Evolutionary conservation across 2,113 vertebrate species (phyloP).

Genomic region (Triplophysa rosa): DNA sequence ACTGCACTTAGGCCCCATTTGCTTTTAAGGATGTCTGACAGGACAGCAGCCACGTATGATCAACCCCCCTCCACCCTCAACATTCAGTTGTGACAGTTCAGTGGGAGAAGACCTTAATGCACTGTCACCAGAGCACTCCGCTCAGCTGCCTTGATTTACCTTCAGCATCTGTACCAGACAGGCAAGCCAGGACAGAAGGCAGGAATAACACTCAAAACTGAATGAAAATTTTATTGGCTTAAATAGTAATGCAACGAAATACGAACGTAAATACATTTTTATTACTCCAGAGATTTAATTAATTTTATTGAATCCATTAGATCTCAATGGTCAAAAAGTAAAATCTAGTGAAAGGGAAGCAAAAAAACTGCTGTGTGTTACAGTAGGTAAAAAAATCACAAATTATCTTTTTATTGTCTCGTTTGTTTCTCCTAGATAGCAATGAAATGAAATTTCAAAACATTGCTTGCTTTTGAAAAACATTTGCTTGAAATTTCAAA

Average conservation of each 20-base stretch:
- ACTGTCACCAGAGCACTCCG: slow-evolving; percentile 75
- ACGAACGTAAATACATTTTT: too few species aligned
- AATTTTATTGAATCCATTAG: too few species aligned
- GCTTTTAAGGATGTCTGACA: slow-evolving; percentile 80
- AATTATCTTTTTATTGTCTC: too few species aligned
- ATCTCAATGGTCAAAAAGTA: too few species aligned
- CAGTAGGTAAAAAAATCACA: too few species aligned
- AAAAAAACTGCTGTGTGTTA: too few species aligned
- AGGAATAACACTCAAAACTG: background rate
- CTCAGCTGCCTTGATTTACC: slow-evolving; percentile 77
- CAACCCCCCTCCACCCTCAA: slow-evolving; percentile 67
- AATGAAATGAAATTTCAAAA: too few species aligned
- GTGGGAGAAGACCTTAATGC: slow-evolving; percentile 76
- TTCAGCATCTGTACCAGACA: slow-evolving; percentile 74
- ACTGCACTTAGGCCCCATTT: slow-evolving; percentile 79
- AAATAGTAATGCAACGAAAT: background rate
- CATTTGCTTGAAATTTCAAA: too few species aligned
- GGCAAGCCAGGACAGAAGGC: slow-evolving; percentile 54
- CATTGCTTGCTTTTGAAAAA: too few species aligned
- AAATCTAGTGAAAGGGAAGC: too few species aligned
- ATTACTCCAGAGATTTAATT: too few species aligned
- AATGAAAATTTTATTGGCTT: background rate
- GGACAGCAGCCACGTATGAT: slow-evolving; percentile 74
- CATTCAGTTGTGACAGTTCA: slow-evolving; percentile 71
- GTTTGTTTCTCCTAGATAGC: too few species aligned